These are phyloP conservation scores for Coleophora deauratella DNA, from an alignment of 2,888 invertebrate species.

Conservation along the genomic window DNA sequence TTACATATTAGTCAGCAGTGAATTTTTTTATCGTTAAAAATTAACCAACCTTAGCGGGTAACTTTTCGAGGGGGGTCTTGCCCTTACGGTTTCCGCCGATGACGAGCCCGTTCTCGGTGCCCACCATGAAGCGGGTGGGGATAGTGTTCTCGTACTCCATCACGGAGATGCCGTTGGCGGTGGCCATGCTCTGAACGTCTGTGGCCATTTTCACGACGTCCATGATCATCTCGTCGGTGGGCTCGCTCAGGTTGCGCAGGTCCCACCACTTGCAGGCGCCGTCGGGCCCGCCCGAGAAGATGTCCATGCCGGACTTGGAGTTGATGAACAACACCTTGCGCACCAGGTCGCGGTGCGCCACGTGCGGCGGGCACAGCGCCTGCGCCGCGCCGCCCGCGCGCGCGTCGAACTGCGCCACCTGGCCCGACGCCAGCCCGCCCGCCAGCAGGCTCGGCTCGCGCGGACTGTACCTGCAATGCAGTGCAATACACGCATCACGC, in stretches of 20 bases:
- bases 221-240: slow-evolving; percentile 77
- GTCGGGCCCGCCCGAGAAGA: slow-evolving; percentile 93
- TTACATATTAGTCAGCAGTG: too few species aligned
- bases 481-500: too few species aligned
- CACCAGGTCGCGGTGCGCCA: slow-evolving; percentile 90
- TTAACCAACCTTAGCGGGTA: slow-evolving; percentile 68
- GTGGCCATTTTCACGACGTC: slow-evolving; percentile 73
- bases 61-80: slow-evolving; percentile 77
- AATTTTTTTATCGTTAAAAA: too few species aligned
- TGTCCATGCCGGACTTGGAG: slow-evolving; percentile 93
- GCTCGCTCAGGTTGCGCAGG: slow-evolving; percentile 76
- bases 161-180: slow-evolving; percentile 74
- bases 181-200: slow-evolving; percentile 68
- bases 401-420: slow-evolving; percentile 83
- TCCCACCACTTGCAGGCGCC: slow-evolving; percentile 91
- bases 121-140: slow-evolving; percentile 82
- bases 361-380: slow-evolving; percentile 81
- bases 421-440: slow-evolving; percentile 81
- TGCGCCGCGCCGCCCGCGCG: slow-evolving; percentile 82
- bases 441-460: slow-evolving; percentile 80
- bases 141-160: slow-evolving; percentile 83
- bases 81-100: slow-evolving; percentile 82
- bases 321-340: slow-evolving; percentile 90
- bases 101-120: slow-evolving; percentile 78
- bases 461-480: slow-evolving; percentile 76